A percentile compares a stretch with the other conserved stretches of the same genome.
These are phyloP conservation scores for Ectemnius continuus DNA, from an alignment of 2,888 invertebrate genomes.

Conservation along the genomic window DNA sequence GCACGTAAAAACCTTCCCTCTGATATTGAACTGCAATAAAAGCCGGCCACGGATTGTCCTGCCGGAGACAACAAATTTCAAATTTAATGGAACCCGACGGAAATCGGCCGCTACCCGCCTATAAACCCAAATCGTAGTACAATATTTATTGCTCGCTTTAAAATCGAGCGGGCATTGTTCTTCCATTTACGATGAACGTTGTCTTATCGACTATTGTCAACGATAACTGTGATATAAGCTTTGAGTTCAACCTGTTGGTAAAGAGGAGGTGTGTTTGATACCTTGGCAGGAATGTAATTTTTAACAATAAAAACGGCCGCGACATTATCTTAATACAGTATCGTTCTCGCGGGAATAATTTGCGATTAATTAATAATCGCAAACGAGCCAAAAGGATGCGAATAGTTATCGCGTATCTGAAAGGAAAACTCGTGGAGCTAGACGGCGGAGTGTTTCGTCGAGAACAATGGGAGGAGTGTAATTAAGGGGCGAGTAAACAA, in stretches of 20 bases:
- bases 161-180: no score
- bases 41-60: not conserved
- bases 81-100: conserved; percentile 1
- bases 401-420: no score
- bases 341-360: not conserved
- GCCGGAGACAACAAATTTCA: conserved; percentile 21
- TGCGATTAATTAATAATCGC: not conserved
- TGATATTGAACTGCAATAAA: conserved; percentile 29
- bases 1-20: conserved; percentile 9
- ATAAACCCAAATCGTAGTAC: no score
- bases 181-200: no score
- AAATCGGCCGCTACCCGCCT: no score
- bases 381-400: not conserved
- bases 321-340: not conserved
- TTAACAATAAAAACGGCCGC: not conserved
- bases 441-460: conserved; percentile 15
- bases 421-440: no score
- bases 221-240: no score
- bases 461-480: conserved; percentile 47
- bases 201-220: no score
- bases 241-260: no score
- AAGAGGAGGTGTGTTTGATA: no score
- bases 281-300: no score
- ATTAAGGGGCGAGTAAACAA: not conserved
- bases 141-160: no score